Evolutionary conservation across 2,797 vertebrate genomes (phyloP).

Genomic region (Sylvia borin): DNA sequence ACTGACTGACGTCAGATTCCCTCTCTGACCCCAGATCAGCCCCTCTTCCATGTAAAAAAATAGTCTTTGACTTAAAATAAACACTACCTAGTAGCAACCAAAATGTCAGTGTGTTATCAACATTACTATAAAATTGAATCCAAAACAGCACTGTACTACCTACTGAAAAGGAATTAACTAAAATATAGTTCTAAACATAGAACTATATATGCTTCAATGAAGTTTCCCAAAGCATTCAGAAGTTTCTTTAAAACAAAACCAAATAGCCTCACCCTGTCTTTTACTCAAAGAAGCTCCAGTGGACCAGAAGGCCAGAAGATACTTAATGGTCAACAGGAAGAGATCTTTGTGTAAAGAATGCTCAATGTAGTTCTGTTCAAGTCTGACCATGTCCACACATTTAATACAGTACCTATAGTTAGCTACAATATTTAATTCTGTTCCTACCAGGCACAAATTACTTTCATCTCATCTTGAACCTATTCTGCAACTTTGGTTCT

Average conservation of each 20-base stretch:
- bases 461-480: neutral
- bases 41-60: neutral
- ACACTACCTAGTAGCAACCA: neutral
- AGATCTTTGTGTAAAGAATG: neutral
- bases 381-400: neutral
- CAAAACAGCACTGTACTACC: neutral
- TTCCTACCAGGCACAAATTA: neutral
- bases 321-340: neutral
- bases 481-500: neutral
- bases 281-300: neutral
- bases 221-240: neutral
- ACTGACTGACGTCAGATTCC: neutral
- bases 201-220: neutral
- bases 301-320: neutral
- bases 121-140: neutral
- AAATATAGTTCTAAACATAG: no score
- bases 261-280: neutral
- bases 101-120: neutral
- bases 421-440: neutral
- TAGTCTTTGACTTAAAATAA: neutral
- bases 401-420: neutral
- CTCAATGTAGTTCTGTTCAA: neutral
- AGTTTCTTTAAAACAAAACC: neutral
- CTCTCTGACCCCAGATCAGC: neutral
- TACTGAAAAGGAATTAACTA: neutral